These are phyloP conservation scores for Chondrilla cf. caribensis DNA, from an alignment of 37 sponge, comb jelly and placozoan species.

Conservation along the genomic window DNA sequence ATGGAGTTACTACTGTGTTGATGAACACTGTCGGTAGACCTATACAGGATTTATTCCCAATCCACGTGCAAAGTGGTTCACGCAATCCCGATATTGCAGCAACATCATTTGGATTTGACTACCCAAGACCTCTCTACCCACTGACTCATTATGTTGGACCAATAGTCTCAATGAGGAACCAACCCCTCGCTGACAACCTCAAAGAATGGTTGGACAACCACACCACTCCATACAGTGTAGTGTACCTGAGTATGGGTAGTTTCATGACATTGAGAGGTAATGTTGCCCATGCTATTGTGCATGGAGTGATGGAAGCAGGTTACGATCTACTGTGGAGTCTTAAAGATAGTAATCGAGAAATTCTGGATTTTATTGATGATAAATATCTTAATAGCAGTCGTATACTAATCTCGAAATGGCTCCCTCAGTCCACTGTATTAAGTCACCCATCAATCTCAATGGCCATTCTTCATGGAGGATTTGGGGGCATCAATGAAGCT, in stretches of 20 bases:
- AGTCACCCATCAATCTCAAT: conserved; percentile 15
- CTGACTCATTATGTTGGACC: conserved; percentile 28
- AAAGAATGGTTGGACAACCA: conserved; percentile 18
- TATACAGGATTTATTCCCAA: background rate
- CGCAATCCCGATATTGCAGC: background rate
- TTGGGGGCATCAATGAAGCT: conserved; percentile 37
- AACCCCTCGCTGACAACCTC: background rate
- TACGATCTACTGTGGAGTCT: conserved; percentile 33
- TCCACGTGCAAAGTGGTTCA: background rate
- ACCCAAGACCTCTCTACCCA: conserved; percentile 9
- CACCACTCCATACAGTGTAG: background rate
- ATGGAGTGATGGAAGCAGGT: background rate
- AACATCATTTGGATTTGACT: conserved; percentile 21
- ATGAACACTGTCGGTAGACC: background rate
- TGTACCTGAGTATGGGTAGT: conserved; percentile 42
- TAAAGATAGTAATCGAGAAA: background rate
- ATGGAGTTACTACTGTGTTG: background rate
- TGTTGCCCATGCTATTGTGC: background rate
- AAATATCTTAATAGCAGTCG: background rate
- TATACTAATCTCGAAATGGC: conserved; percentile 1
- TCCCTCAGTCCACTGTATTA: conserved; percentile 26
- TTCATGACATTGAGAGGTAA: background rate
- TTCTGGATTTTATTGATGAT: conserved; percentile 2
- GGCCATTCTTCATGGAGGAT: conserved; percentile 32
- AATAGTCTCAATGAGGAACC: background rate